Evolutionary conservation across 2,888 invertebrate species (phyloP), one percentile per base, ranked within the genome.

Genomic region (Rosalia funebris): DNA sequence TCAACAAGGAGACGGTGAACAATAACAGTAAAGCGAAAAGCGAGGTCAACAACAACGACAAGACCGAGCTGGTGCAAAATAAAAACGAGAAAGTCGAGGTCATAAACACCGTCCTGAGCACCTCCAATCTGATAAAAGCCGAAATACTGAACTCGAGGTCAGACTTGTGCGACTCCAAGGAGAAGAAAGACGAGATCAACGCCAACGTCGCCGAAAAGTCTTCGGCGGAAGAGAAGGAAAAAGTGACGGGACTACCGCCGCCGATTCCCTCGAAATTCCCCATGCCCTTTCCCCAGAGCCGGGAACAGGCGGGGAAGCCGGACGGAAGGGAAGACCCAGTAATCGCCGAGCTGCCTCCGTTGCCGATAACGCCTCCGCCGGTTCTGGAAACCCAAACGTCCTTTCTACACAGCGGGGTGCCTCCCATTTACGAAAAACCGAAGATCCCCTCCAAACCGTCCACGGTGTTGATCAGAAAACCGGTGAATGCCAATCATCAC

Each of bases 291-390:
- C 66, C 77, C 0, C 75, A 86, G 64, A 91, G 90, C 76, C 84
- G 93, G 19, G 93, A 93, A 74, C 82, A 90, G 67, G 93, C 92
- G 5, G 93, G 93, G 5, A 93, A 92, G 73, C 93, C 93, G 0
- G 93, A 93, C 73, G 93, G 93, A n/a, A 87, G 91, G 70, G 92
- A 93, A 10, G 93, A 93, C 81, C 91, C 92, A 0, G 92, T 91
- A 73, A 89, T 85, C 1, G 83, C 83, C 16, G 89, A 89, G 77
- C 87, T 90, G 0, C 89, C 91, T 0, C 88, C 88, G 2, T 79
- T 92, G 57, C 91, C 91, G 0, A 85, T 87, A 58, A 87, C 89
- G 66, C 90, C 91, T 1, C 85, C 89, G 12, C 90, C 89, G 11
- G 76, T 82, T 25, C 79, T 86, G 68, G 82, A 79, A 66, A 82